phyloP scores from a whole-genome alignment of 2,797 vertebrate genomes.

The Myotis vivesi region DNA sequence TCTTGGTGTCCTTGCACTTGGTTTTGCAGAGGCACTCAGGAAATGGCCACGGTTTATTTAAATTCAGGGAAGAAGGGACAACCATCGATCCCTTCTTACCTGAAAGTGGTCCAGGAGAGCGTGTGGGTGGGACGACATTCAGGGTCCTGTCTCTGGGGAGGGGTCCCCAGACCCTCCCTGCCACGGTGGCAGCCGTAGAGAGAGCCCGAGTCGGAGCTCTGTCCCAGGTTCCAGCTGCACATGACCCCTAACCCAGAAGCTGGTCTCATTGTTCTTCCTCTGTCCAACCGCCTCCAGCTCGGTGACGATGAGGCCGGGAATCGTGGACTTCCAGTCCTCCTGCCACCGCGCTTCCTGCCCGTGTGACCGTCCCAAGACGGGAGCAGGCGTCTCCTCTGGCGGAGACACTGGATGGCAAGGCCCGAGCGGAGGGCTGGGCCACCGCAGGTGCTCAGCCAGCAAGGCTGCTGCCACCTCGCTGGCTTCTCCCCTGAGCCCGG shows the following conservation, averaged over 20 bases:
- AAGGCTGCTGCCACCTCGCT: rapidly evolving
- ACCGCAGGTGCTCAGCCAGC: rapidly evolving
- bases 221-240: not conserved
- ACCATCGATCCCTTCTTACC: rapidly evolving
- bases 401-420: not conserved
- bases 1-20: not conserved
- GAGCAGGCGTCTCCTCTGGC: rapidly evolving
- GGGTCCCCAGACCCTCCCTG: not conserved
- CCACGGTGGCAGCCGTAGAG: not conserved
- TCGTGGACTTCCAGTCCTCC: rapidly evolving
- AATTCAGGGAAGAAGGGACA: not conserved
- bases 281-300: not conserved
- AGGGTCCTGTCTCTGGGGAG: not conserved
- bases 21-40: not conserved
- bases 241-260: rapidly evolving
- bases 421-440: not conserved
- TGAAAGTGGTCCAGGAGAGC: not conserved
- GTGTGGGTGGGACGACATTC: rapidly evolving
- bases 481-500: not conserved
- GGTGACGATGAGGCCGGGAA: too few relatives aligned
- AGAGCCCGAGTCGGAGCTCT: not conserved
- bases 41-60: not conserved
- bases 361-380: not conserved
- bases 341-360: not conserved
- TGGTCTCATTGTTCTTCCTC: not conserved